These are phyloP conservation scores for Villa cingulata DNA, from an alignment of 2,888 invertebrate species.

Conservation along the genomic window DNA sequence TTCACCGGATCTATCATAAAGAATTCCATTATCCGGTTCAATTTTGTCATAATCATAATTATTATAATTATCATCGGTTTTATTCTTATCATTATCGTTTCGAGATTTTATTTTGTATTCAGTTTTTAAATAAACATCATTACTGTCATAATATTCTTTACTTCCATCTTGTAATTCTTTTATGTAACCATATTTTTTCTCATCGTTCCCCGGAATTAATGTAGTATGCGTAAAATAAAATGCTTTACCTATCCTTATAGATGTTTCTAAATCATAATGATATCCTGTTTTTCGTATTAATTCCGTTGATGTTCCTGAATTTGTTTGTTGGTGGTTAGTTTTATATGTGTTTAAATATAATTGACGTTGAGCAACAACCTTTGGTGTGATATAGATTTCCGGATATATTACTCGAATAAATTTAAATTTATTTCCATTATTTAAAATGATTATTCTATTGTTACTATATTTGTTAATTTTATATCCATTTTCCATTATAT, in stretches of 20 bases:
- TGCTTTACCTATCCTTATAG: neutral
- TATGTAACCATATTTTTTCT: neutral
- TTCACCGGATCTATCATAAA: conserved; percentile 1
- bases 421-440: too few relatives aligned
- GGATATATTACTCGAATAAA: too few relatives aligned
- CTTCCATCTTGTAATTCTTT: neutral
- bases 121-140: neutral
- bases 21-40: neutral
- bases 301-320: too few relatives aligned
- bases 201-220: neutral
- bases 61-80: neutral
- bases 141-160: neutral
- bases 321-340: too few relatives aligned
- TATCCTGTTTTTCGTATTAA: neutral
- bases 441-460: too few relatives aligned
- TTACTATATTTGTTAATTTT: too few relatives aligned
- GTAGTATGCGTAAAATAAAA: neutral
- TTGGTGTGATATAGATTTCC: too few relatives aligned
- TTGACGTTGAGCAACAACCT: too few relatives aligned
- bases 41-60: neutral
- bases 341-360: too few relatives aligned
- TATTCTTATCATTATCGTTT: neutral
- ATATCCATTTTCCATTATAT: too few relatives aligned
- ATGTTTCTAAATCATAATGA: neutral
- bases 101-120: neutral